A percentile compares a stretch with the other conserved stretches of the same genome.
Conservation (phyloP, 2,113 vertebrate species). For the Oncorhynchus kisutch region DNA sequence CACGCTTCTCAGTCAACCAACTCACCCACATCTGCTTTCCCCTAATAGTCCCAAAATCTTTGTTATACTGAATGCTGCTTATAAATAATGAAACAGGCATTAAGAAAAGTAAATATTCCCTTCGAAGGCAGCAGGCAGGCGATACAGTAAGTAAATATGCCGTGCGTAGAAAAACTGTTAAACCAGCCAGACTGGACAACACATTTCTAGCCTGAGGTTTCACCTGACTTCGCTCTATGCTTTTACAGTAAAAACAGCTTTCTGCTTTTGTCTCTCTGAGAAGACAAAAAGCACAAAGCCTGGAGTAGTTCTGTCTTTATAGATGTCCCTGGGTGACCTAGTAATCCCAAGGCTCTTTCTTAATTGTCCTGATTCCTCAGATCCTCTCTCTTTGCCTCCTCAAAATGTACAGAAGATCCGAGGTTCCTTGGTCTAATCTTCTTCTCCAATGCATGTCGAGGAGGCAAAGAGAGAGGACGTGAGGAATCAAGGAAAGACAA, state of each 20-base stretch:
- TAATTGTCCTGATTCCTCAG: too few species aligned
- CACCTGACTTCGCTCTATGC: neutral
- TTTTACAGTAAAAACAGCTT: constrained; percentile 2
- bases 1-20: neutral
- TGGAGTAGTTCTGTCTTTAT: too few species aligned
- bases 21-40: constrained; percentile 14
- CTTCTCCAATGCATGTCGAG: too few species aligned
- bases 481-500: too few species aligned
- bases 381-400: too few species aligned
- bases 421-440: too few species aligned
- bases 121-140: neutral
- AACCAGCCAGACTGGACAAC: neutral
- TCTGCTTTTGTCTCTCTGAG: neutral
- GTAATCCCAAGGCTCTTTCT: too few species aligned
- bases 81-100: constrained; percentile 19
- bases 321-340: too few species aligned
- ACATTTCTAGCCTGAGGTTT: neutral
- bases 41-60: constrained; percentile 6
- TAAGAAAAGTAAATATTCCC: constrained; percentile 20
- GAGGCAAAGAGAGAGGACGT: too few species aligned
- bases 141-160: too few species aligned
- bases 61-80: constrained; percentile 14
- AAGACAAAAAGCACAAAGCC: neutral
- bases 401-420: too few species aligned
- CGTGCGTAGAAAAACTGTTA: neutral